These are phyloP conservation scores for Cygnus olor DNA, from an alignment of 2,797 vertebrate species.

Conservation along the genomic window DNA sequence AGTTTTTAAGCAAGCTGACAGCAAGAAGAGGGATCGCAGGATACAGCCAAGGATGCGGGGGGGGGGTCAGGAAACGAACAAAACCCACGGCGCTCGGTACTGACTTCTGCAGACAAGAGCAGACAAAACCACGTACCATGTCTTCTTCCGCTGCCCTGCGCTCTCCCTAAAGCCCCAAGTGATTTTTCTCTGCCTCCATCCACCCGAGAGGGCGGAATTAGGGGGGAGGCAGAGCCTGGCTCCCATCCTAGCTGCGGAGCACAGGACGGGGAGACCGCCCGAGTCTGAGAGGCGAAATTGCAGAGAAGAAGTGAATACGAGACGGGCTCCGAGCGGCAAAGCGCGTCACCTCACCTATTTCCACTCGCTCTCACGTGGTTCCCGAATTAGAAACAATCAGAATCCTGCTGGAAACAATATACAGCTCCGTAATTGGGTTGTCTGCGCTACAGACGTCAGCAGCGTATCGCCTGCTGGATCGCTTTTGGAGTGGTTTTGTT, in stretches of 20 bases:
- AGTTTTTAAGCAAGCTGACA: not conserved
- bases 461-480: constrained; percentile 31
- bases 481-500: not conserved
- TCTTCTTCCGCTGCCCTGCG: not conserved
- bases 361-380: constrained; percentile 28
- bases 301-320: not conserved
- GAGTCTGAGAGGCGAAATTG: not conserved
- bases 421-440: constrained; percentile 55
- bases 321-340: not conserved
- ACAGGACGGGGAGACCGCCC: not conserved
- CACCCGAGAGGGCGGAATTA: not conserved
- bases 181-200: not conserved
- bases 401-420: constrained; percentile 61
- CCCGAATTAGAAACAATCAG: constrained; percentile 67
- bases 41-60: not conserved
- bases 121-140: rapidly evolving
- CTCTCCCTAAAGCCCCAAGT: not conserved
- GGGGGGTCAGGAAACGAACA: not conserved
- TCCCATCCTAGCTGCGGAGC: not conserved
- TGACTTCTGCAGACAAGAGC: not conserved
- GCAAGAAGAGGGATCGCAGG: not conserved
- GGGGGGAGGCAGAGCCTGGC: not conserved
- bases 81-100: not conserved
- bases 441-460: constrained; percentile 53
- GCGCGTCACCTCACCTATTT: constrained; percentile 9